Conservation (phyloP, 2,888 invertebrate genomes). For the Cryptus viduatorius region DNA sequence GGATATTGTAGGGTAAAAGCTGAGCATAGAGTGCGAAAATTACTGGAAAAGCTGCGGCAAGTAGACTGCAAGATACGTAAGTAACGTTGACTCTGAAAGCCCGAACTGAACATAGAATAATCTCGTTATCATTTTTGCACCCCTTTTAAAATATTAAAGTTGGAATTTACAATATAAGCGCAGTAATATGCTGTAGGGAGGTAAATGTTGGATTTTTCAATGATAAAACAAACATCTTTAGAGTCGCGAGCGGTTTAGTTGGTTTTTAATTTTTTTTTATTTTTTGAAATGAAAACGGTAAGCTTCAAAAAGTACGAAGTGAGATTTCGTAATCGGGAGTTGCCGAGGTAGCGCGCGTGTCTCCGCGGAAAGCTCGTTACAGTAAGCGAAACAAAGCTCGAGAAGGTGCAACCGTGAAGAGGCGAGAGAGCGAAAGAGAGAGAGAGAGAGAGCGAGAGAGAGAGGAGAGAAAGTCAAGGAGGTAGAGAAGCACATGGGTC, state of each 20-base stretch:
- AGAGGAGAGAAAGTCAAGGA: constrained; percentile 24
- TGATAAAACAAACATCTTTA: background rate
- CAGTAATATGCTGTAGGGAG: no score
- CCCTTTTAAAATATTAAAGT: background rate
- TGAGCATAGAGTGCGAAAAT: constrained; percentile 8
- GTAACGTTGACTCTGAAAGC: background rate
- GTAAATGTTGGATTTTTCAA: background rate
- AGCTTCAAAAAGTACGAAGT: background rate
- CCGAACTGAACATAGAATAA: background rate
- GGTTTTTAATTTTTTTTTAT: background rate
- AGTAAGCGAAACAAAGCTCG: constrained; percentile 41
- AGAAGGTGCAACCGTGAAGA: background rate
- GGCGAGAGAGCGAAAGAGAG: constrained; percentile 4
- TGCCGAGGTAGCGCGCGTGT: constrained; percentile 55
- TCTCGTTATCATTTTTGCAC: background rate
- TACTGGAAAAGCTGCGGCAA: constrained; percentile 20
- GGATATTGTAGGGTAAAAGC: background rate
- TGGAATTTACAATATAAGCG: background rate
- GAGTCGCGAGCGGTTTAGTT: constrained; percentile 2
- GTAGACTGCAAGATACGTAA: background rate
- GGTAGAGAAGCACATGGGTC: constrained; percentile 56
- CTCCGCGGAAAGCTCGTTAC: constrained; percentile 55
- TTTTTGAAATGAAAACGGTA: constrained; percentile 3
- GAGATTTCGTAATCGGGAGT: constrained; percentile 59
- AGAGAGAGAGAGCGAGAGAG: constrained; percentile 17